Conservation (phyloP, 2,888 invertebrate species). For the Drosophila limbata region DNA sequence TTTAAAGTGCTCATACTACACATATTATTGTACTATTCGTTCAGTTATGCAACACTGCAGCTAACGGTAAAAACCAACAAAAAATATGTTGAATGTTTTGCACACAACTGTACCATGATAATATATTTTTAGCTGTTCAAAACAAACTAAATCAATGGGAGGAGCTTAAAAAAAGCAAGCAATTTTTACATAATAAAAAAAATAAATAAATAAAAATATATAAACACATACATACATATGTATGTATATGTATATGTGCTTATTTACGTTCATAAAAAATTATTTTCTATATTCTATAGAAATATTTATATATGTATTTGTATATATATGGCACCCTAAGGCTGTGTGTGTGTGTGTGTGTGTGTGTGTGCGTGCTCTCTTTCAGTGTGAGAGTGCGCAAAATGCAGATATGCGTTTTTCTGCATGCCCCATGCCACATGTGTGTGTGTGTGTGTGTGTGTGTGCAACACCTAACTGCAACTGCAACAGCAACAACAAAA, state of each 20-base stretch:
- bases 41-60: conserved; percentile 18
- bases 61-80: conserved; percentile 5
- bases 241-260: conserved; percentile 5
- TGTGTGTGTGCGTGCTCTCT: conserved; percentile 41
- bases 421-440: conserved; percentile 22
- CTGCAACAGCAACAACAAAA: conserved; percentile 35
- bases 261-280: conserved; percentile 37
- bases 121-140: conserved; percentile 74
- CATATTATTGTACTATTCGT: too few relatives aligned
- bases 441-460: conserved; percentile 16
- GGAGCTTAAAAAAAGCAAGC: conserved; percentile 1
- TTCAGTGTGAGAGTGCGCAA: conserved; percentile 54
- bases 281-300: conserved; percentile 56
- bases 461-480: conserved; percentile 67
- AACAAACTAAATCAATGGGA: conserved; percentile 66
- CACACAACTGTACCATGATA: conserved; percentile 72
- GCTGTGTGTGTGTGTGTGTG: conserved; percentile 31
- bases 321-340: conserved; percentile 49
- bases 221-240: not conserved
- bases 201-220: too few relatives aligned
- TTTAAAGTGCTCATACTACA: conserved; percentile 7
- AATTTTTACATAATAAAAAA: conserved; percentile 22
- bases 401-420: conserved; percentile 74
- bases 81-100: conserved; percentile 49
- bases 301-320: conserved; percentile 16